These are phyloP conservation scores for Ctenodactylus gundi DNA, from an alignment of 2,113 vertebrate species.

Conservation along the genomic window DNA sequence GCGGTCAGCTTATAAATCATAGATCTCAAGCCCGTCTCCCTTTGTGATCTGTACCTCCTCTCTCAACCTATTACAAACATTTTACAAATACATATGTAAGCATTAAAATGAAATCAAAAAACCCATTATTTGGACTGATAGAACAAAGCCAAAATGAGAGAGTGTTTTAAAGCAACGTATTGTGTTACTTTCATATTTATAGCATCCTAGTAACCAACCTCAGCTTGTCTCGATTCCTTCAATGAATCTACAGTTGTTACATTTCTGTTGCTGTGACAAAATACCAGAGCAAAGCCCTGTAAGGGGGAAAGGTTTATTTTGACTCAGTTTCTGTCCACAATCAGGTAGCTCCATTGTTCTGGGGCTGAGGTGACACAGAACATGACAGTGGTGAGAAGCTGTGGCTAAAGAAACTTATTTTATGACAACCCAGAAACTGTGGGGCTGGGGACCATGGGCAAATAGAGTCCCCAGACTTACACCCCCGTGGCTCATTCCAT, in stretches of 20 bases:
- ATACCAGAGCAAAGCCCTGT: background rate
- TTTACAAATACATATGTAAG: background rate
- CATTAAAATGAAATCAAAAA: conserved; percentile 17
- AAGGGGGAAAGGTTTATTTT: background rate
- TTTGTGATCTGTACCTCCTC: background rate
- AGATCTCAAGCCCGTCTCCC: background rate
- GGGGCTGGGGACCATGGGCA: too few relatives aligned
- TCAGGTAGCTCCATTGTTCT: background rate
- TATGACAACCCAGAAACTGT: too few relatives aligned
- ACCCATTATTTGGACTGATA: background rate
- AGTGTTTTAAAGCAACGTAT: background rate
- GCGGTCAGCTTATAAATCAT: background rate
- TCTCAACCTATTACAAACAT: background rate
- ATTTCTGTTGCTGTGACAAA: background rate
- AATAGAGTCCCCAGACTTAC: too few relatives aligned
- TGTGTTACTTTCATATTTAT: background rate
- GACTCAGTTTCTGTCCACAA: background rate
- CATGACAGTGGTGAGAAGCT: background rate
- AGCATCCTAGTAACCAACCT: background rate
- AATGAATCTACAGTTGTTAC: background rate
- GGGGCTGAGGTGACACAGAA: background rate
- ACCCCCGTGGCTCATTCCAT: too few relatives aligned
- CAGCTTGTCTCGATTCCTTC: background rate
- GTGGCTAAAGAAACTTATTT: too few relatives aligned
- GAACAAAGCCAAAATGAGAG: background rate